These are phyloP conservation scores for Anisognathus igniventris DNA, from an alignment of 2,797 vertebrate species.

Conservation along the genomic window DNA sequence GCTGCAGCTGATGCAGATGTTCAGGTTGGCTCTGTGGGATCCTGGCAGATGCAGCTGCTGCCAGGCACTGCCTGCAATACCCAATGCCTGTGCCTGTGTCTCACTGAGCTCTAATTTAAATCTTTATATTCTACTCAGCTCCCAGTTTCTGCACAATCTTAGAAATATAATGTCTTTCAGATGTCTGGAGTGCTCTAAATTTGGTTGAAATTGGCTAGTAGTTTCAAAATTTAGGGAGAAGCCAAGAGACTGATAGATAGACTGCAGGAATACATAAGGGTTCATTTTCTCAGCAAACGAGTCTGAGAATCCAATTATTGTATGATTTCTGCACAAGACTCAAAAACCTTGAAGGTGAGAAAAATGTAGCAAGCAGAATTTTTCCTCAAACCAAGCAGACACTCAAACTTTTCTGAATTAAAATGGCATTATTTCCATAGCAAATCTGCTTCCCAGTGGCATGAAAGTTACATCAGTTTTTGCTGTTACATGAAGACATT, in stretches of 20 bases:
- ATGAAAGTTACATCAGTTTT: background rate
- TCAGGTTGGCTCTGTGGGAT: background rate
- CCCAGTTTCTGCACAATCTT: background rate
- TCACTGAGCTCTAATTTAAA: background rate
- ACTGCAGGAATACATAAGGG: background rate
- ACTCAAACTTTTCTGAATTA: background rate
- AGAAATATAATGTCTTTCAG: background rate
- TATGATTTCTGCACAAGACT: background rate
- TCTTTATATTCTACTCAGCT: background rate
- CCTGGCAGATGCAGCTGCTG: accelerated
- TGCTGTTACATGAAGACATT: background rate
- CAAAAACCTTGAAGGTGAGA: background rate
- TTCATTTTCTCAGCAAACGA: background rate
- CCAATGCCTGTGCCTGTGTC: background rate
- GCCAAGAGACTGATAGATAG: background rate
- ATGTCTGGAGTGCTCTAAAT: background rate
- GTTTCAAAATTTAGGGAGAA: background rate
- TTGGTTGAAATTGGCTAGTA: background rate
- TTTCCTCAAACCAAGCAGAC: background rate
- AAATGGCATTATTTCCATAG: background rate
- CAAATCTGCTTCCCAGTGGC: background rate
- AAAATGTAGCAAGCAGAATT: background rate
- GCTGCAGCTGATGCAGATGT: background rate
- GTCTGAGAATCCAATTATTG: background rate
- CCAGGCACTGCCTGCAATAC: background rate